Conservation (phyloP, 1,140 invertebrate genomes). For the Ectropis grisescens region DNA sequence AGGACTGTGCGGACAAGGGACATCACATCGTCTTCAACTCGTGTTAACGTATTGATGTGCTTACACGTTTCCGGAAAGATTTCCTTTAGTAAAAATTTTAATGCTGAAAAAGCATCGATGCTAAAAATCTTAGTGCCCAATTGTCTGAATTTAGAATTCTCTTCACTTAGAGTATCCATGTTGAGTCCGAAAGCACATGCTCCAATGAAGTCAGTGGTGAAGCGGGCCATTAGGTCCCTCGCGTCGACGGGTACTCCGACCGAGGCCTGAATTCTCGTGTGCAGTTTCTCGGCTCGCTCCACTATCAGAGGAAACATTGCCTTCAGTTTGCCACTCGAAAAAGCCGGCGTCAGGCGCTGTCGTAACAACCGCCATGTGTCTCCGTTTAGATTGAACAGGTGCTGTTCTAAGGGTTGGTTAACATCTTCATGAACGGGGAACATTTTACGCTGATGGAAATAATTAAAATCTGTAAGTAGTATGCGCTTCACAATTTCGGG, state of each 20-base stretch:
- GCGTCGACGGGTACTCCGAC: conserved; percentile 6
- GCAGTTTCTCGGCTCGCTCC: conserved; percentile 44
- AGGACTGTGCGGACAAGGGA: conserved; percentile 3
- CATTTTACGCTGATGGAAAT: conserved; percentile 6
- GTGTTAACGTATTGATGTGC: conserved; percentile 1
- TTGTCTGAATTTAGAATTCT: conserved; percentile 7
- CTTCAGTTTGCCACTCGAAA: conserved; percentile 72
- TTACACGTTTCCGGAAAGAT: conserved; percentile 5
- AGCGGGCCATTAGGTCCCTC: conserved; percentile 29
- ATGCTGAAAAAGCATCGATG: neutral
- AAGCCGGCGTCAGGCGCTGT: conserved; percentile 70
- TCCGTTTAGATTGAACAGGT: conserved; percentile 10
- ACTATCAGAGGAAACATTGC: conserved; percentile 65
- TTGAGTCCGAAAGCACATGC: conserved; percentile 26
- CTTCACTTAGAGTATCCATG: conserved; percentile 15
- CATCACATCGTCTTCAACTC: conserved; percentile 1
- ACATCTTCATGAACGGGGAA: neutral
- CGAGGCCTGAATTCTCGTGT: too few relatives aligned
- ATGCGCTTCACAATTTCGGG: conserved; percentile 6
- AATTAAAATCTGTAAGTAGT: conserved; percentile 6
- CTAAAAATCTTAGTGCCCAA: conserved; percentile 8
- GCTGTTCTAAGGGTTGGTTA: conserved; percentile 6
- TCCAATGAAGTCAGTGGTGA: conserved; percentile 18
- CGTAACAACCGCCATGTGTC: conserved; percentile 53
- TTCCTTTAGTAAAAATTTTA: conserved; percentile 1